Evolutionary conservation across 2,888 invertebrate genomes (phyloP).

Genomic region (Embidobia sp.): DNA sequence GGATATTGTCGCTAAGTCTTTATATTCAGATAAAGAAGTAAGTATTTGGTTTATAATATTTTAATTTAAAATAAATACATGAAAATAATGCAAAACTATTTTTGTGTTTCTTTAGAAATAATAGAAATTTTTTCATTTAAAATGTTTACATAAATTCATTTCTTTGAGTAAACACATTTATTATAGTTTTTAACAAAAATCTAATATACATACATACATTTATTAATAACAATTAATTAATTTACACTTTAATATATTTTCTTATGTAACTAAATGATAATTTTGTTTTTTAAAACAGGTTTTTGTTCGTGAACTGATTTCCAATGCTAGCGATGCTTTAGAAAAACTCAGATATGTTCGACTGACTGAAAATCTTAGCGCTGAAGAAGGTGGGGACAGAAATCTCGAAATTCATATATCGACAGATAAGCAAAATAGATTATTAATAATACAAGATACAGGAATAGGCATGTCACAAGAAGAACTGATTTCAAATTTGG

Average conservation of each 20-base stretch:
- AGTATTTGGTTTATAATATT: no score
- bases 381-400: constrained; percentile 84
- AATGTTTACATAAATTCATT: no score
- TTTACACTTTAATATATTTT: no score
- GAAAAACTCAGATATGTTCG: constrained; percentile 95
- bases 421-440: constrained; percentile 93
- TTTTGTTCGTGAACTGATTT: constrained; percentile 96
- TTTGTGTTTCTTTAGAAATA: no score
- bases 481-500: constrained; percentile 94
- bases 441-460: constrained; percentile 94
- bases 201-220: no score
- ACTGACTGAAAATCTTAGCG: constrained; percentile 82
- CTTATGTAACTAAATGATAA: no score
- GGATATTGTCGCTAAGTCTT: constrained; percentile 97
- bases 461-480: constrained; percentile 98
- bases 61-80: no score
- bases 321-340: constrained; percentile 98
- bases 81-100: no score
- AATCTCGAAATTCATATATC: constrained; percentile 93
- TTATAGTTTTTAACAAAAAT: no score
- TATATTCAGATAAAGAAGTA: constrained; percentile 98
- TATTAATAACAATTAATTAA: no score
- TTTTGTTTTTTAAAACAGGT: constrained; percentile 84
- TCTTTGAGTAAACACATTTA: no score
- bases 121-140: no score